Base-by-base conservation (phyloP, 2,113 vertebrate species). In the Pollimyrus isidori region DNA sequence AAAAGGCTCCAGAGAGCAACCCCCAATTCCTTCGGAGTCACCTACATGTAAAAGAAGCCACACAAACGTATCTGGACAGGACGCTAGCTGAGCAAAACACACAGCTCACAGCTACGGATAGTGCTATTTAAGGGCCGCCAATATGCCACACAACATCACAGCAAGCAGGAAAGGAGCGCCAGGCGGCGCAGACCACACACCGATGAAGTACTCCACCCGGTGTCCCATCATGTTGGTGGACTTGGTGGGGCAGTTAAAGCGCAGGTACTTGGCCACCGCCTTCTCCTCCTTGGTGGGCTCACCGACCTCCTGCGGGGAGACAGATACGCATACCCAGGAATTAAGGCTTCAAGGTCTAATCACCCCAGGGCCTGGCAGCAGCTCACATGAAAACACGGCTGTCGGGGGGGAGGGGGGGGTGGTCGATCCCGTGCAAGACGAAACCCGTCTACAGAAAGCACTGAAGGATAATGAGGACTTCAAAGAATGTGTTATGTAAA, bases 141-240 rank as follows among this genome's bases (percentile, higher is more conserved):
- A 19, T 11, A 46, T 48, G 82, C 42, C 35, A 46, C 39, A 84
- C 3, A 26, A 11, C 82, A 23, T 46, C 82, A 84, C 3, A 45
- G 39, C 19, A n/a, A 48, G 17, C 76, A 9, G 42, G 45, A 23
- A 19, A 48, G 0, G 45, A 69, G 45, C 4, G 7, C 2, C 45
- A 48, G 21, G 80, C 73, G 35, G 35, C 4, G 7, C 35, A 35
- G 86, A 42, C 35, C 48, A 91, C 96, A 92, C 92, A 99, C 98
- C 98, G 69, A 97, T 96, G 91, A 99, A 99, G 95, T 99, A 99
- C 95, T 99, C 98, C 86, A 99, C 98, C 56, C 98, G 92, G 91
- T 99, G 98, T 58, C 98, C 97, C 97, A 99, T 97, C 98, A 99
- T 99, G 95, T 98, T 99, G 88, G 98, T 99, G 90, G 98, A 99